A percentile compares a stretch with the other conserved stretches of the same genome.
phyloP scores from a whole-genome alignment of 2,888 invertebrate genomes.

The Tetropium fuscum region DNA sequence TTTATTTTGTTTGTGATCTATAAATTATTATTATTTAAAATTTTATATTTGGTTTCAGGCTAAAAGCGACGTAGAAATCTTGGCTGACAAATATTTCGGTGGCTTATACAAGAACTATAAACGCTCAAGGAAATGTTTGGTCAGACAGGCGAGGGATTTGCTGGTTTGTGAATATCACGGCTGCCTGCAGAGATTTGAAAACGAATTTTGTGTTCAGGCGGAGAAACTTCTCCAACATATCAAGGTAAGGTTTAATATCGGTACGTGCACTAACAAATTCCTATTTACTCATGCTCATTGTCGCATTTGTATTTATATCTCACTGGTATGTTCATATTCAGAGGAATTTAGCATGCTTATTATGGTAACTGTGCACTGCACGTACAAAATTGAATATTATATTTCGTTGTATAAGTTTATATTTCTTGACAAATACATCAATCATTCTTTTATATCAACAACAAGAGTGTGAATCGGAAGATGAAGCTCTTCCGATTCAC shows the following conservation, averaged over 20 bases:
- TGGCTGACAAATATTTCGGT: conserved; percentile 75
- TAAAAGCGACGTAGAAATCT: conserved; percentile 62
- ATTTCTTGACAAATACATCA: no score
- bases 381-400: no score
- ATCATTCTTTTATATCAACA: no score
- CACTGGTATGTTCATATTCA: no score
- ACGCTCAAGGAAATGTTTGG: conserved; percentile 71
- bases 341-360: no score
- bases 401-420: no score
- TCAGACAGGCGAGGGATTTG: conserved; percentile 77
- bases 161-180: conserved; percentile 76
- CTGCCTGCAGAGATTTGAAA: conserved; percentile 73
- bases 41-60: conserved; percentile 62
- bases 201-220: conserved; percentile 73
- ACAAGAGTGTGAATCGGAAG: no score
- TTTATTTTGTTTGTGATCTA: no score
- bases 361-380: no score
- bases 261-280: conserved; percentile 1
- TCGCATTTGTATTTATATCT: no score
- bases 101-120: conserved; percentile 74
- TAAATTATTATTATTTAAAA: no score
- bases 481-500: no score
- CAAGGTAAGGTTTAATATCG: conserved; percentile 61
- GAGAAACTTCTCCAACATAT: conserved; percentile 70
- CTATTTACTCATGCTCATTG: background rate